phyloP scores from a whole-genome alignment of 2,888 invertebrate species.

The Tipula vernalis region DNA sequence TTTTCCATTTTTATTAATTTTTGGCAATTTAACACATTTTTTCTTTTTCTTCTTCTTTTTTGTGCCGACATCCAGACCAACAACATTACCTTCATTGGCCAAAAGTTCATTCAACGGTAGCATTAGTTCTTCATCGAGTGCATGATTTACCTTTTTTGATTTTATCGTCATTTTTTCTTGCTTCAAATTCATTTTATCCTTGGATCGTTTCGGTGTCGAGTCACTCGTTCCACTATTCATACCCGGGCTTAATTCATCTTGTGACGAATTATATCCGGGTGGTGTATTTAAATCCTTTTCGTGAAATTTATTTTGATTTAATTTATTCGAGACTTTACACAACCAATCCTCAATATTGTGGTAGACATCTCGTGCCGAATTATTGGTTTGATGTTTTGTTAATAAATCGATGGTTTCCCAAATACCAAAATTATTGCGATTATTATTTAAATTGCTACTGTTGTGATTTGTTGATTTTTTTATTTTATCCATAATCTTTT shows the following conservation, averaged over 20 bases:
- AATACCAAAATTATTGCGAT: neutral
- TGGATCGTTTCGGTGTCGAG: neutral
- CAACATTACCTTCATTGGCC: no score
- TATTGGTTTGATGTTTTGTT: neutral
- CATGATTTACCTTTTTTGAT: neutral
- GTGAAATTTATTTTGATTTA: neutral
- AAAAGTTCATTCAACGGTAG: neutral
- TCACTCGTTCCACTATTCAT: neutral
- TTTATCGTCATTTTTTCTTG: neutral
- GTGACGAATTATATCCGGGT: neutral
- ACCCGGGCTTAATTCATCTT: neutral
- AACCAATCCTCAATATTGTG: neutral
- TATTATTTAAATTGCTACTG: neutral
- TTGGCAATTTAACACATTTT: neutral
- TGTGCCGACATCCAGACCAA: neutral
- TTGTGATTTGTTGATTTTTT: neutral
- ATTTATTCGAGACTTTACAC: neutral
- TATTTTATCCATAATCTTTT: neutral
- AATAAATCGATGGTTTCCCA: slow-evolving; percentile 8
- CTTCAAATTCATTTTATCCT: neutral
- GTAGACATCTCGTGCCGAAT: neutral
- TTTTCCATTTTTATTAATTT: neutral
- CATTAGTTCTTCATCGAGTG: neutral
- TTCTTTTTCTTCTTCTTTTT: neutral
- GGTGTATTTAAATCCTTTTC: neutral